Base-by-base conservation (phyloP, 2,888 invertebrate species). In the Melieria picta region DNA sequence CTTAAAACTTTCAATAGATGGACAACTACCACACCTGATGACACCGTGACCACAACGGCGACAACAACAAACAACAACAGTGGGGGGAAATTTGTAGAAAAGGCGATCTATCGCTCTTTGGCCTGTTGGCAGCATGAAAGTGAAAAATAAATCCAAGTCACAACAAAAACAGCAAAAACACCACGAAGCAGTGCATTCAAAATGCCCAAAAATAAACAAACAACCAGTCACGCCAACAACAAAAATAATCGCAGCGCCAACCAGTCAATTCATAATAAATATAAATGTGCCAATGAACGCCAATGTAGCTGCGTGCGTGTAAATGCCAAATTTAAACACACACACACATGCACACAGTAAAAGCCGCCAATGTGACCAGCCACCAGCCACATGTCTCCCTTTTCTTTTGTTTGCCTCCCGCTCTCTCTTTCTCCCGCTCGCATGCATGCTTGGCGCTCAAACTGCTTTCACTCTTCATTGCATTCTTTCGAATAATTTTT, bases 251-350 rank as follows among this genome's bases (percentile, higher is more conserved):
- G 30, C 5, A 47, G 7, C 9, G 52, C 42, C 47, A 52, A 43
- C 7, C 43, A 52, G 50, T 69, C 55, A 56, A 69, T 62, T 69
- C 69, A 62, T 69, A 69, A 69, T 69, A 62, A 52, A 69, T 69
- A 62, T 62, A 63, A 69, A 69, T 63, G 62, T 69, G 69, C 61
- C 69, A 69, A 69, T 69, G 69, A 69, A 56, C 69, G 69, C 10
- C 45, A 7, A 46, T 10, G 62, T 42, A 55, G 45, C 42, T 68
- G 62, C 55, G 30, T 46, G 11, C 13, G 5, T 13, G 5, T 7
- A 42, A 43, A n/a, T 16, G 58, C 30, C 30, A 13, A 56, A 10
- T 30, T 58, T 10, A 58, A 58, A 42, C 7, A 10, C 30, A 42
- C 6, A 1, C 10, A 30, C 13, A 58, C 57, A 58, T 4, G 7